Evolutionary conservation across 2,888 invertebrate genomes (phyloP).

Genomic region (Achlya flavicornis): DNA sequence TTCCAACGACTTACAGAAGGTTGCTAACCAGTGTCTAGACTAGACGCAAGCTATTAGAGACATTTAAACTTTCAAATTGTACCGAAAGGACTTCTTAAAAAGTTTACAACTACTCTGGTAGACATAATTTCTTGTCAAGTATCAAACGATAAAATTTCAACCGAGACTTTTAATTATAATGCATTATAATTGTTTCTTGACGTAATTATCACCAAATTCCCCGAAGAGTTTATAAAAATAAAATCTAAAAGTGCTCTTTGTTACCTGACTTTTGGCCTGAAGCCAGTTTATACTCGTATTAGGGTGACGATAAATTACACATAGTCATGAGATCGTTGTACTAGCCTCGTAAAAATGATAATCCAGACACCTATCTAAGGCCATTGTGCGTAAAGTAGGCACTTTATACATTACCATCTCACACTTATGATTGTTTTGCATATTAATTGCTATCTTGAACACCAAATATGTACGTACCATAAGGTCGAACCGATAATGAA

Average conservation of each 20-base stretch:
- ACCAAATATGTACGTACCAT: conserved; percentile 6
- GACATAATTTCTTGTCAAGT: background rate
- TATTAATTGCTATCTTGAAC: background rate
- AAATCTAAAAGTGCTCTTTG: conserved; percentile 1
- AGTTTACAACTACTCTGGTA: no score
- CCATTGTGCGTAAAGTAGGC: background rate
- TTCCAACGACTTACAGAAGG: background rate
- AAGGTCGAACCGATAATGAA: background rate
- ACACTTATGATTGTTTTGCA: conserved; percentile 5
- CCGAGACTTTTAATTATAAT: background rate
- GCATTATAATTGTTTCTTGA: background rate
- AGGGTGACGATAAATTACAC: conserved; percentile 23
- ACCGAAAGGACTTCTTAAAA: background rate
- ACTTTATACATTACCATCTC: background rate
- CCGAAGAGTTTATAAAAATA: background rate
- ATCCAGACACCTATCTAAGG: conserved; percentile 13
- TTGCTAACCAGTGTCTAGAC: conserved; percentile 4
- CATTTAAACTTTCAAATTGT: background rate
- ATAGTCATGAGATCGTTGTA: conserved; percentile 19
- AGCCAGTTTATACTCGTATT: conserved; percentile 21
- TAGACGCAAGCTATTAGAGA: background rate
- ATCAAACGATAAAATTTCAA: no score
- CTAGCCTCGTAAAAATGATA: conserved; percentile 28
- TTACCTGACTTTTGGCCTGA: conserved; percentile 22
- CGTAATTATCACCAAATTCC: background rate